Evolutionary conservation across 2,797 vertebrate genomes (phyloP).

Genomic region (Cryptoprocta ferox): DNA sequence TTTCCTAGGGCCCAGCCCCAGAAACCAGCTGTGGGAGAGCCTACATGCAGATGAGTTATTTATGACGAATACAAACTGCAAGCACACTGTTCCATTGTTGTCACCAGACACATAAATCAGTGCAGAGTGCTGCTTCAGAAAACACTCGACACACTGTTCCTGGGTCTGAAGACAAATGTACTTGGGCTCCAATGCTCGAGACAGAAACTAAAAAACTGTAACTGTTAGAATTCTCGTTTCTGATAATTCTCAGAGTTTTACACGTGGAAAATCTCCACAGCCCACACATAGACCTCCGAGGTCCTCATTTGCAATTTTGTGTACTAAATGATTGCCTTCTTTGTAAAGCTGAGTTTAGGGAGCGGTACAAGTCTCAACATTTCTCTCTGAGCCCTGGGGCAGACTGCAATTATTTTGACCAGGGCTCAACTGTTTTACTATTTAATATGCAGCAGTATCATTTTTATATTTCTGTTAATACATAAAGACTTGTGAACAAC

Average conservation of each 20-base stretch:
- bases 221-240: neutral
- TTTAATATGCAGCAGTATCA: neutral
- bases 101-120: neutral
- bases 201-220: neutral
- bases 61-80: neutral
- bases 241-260: neutral
- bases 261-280: neutral
- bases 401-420: neutral
- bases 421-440: neutral
- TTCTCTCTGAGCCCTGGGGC: neutral
- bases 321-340: neutral
- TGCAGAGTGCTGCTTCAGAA: fast-evolving
- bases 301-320: neutral
- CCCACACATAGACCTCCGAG: fast-evolving
- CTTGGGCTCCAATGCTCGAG: neutral
- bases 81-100: no score
- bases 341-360: neutral
- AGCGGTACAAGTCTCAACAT: fast-evolving
- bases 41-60: neutral
- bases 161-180: neutral
- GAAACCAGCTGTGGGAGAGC: neutral
- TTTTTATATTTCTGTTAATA: slow-evolving; percentile 33
- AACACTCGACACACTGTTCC: neutral
- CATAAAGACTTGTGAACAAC: neutral
- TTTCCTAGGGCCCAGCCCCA: neutral